Percentiles rank a stretch among this genome's conserved stretches.
phyloP scores from a whole-genome alignment of 2,888 invertebrate genomes.

The Ormyrus rosae region DNA sequence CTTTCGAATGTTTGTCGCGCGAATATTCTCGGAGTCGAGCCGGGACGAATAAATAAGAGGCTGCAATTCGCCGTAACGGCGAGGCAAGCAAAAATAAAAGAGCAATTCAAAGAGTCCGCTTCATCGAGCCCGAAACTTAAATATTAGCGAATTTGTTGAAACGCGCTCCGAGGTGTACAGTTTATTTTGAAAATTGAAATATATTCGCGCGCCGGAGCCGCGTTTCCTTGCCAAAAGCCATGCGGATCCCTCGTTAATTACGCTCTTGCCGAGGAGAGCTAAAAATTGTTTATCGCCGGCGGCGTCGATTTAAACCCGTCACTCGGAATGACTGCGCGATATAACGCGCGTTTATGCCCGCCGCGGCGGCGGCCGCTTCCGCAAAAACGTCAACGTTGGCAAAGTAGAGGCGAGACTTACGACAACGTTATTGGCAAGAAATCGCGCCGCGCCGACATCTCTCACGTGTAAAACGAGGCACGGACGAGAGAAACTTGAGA shows the following conservation, averaged over 20 bases:
- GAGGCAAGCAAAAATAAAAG: no score
- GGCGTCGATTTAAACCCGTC: slow-evolving; percentile 51
- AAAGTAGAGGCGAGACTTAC: slow-evolving; percentile 43
- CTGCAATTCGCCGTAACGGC: no score
- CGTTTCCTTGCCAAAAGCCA: slow-evolving; percentile 21
- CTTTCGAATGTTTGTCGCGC: no score
- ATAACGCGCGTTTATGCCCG: slow-evolving; percentile 13
- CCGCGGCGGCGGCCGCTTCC: slow-evolving; percentile 39
- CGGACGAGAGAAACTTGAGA: slow-evolving; percentile 1
- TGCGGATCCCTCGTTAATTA: slow-evolving; percentile 38
- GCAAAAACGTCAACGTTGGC: slow-evolving; percentile 50
- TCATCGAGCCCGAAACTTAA: background rate
- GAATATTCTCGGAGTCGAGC: no score
- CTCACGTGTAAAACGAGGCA: slow-evolving; percentile 37
- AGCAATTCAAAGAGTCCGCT: no score
- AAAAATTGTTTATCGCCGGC: slow-evolving; percentile 50
- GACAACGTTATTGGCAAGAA: slow-evolving; percentile 53
- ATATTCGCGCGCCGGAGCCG: background rate
- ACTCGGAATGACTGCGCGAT: slow-evolving; percentile 13
- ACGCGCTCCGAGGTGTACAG: background rate
- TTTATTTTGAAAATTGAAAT: slow-evolving; percentile 41
- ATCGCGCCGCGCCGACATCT: slow-evolving; percentile 32
- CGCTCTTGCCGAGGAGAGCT: slow-evolving; percentile 5
- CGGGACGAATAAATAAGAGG: no score
- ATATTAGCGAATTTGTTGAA: slow-evolving; percentile 14